Evolutionary conservation across 2,888 invertebrate genomes (phyloP).

Genomic region (Netelia melanura): DNA sequence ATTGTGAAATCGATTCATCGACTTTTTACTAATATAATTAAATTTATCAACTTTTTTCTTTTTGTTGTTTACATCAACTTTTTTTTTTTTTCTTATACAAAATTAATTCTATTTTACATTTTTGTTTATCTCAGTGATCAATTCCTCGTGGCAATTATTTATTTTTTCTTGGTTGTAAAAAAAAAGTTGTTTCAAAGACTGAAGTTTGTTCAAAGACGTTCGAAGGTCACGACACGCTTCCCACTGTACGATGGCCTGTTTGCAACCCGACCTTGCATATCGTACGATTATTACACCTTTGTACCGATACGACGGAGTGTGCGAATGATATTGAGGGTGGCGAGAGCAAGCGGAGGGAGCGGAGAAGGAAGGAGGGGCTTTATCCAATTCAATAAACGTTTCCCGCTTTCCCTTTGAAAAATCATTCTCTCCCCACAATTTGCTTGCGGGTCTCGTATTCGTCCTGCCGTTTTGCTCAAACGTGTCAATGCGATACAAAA

Average conservation of each 20-base stretch:
- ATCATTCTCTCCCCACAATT: constrained; percentile 40
- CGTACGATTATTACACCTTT: constrained; percentile 11
- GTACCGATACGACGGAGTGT: not conserved
- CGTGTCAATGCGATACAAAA: constrained; percentile 12
- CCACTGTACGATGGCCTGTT: constrained; percentile 38
- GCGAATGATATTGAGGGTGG: too few relatives aligned
- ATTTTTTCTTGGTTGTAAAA: too few relatives aligned
- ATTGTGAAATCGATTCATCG: too few relatives aligned
- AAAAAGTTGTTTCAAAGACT: too few relatives aligned
- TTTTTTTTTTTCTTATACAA: too few relatives aligned
- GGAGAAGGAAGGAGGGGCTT: not conserved
- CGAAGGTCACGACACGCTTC: constrained; percentile 61
- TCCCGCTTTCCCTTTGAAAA: constrained; percentile 70
- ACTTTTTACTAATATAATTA: too few relatives aligned
- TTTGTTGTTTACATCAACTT: too few relatives aligned
- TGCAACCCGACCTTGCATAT: constrained; percentile 2
- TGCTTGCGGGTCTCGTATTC: not conserved
- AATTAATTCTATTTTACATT: too few relatives aligned
- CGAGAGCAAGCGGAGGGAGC: not conserved
- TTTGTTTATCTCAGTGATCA: too few relatives aligned
- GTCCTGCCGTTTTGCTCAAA: not conserved
- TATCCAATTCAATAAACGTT: constrained; percentile 49
- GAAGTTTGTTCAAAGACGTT: constrained; percentile 1
- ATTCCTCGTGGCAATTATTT: too few relatives aligned
- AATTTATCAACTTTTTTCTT: too few relatives aligned